Base-by-base conservation (phyloP, 2,888 invertebrate genomes). In the Chymomyza procnemis region DNA sequence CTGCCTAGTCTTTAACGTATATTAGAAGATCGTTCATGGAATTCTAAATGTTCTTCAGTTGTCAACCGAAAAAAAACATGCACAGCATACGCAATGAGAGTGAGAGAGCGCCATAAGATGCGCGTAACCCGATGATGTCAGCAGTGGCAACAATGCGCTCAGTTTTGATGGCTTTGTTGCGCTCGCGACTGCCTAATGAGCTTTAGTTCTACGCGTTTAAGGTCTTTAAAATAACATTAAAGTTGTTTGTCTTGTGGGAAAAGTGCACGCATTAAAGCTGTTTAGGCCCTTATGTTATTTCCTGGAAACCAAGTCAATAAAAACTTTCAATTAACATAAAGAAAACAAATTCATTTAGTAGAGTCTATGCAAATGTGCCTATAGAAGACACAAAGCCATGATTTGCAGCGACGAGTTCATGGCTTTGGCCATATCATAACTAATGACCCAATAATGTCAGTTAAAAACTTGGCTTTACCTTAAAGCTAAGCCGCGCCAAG, bases 11-110 rank as follows among this genome's bases (percentile, higher is more conserved):
- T 79, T 84, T 78, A 79, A 76, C 79, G 78, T 74, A 73, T 41
- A 41, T 41, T 66, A 74, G 81, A 85, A 6, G 26, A 84, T 78
- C 75, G 62, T 85, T 85, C 83, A 83, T 85, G 79, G 3, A 26
- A 81, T 82, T 12, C 21, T 19, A 4, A 52, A 19, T 52, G 52
- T 19, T 54, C 34, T 41, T 0, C 1, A 41, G 34, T 41, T 41
- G 12, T 41, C 12, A 12, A 41, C 1, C 34, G 3, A 2, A 41
- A 41, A 12, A 2, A 41, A 41, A 41, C 34, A 9, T 34, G 83
- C 69, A 1, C 34, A 34, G 34, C 34, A 56, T 18, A 22, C 55
- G 5, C 6, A 4, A 14, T 55, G 55, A 21, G 18, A 21, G 26
- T n/a, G n/a, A n/a, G n/a, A n/a, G n/a, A n/a, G n/a, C n/a, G n/a